Evolutionary conservation across 1,140 invertebrate species (phyloP), one percentile per base, ranked within the genome.

Genomic region (Dermatophagoides farinae): DNA sequence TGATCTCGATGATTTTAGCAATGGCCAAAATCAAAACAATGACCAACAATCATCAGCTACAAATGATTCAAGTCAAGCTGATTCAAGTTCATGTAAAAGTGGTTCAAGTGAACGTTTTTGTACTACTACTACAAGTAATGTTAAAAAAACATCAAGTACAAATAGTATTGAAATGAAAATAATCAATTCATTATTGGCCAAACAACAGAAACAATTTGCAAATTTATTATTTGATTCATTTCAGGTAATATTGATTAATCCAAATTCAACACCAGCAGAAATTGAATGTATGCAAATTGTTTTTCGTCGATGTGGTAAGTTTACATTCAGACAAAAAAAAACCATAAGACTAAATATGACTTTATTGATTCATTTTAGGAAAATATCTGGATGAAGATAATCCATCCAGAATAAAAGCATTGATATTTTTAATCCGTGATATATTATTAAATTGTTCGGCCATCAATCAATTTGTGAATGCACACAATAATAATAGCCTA

Each of bases 271-370:
- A 58, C 63, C 64, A 74, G 69, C 31, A 65, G 66, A 88, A 84
- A 83, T 85, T 66, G 86, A 88, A 70, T 84, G 83, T 68, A 73
- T 91, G 37, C 89, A 89, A 72, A 84, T 84, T 69, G 83, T 88
- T 51, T 72, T 91, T 64, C 87, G 84, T 14, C 84, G 82, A 63
- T 82, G 88, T 67, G 87, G 87, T 0, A 79, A 83, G 22, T 5
- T 16, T 52, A 49, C 58, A 16, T 20, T 53, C 1, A 39, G 11
- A 20, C 2, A 53, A 53, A 16, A 53, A 41, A 4, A 53, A 16
- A 5, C 16, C 16, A 25, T 20, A 16, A 53, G n/a, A n/a, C n/a
- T n/a, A n/a, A n/a, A n/a, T 44, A n/a, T 58, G 8, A 31, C 43
- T 18, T 22, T 31, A 10, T 58, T 8, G 41, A 8, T 47, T 25